Percentiles rank a stretch among this genome's conserved stretches.
Evolutionary conservation across 2,797 vertebrate genomes (phyloP).

Genomic region (Macropus fuliginosus): DNA sequence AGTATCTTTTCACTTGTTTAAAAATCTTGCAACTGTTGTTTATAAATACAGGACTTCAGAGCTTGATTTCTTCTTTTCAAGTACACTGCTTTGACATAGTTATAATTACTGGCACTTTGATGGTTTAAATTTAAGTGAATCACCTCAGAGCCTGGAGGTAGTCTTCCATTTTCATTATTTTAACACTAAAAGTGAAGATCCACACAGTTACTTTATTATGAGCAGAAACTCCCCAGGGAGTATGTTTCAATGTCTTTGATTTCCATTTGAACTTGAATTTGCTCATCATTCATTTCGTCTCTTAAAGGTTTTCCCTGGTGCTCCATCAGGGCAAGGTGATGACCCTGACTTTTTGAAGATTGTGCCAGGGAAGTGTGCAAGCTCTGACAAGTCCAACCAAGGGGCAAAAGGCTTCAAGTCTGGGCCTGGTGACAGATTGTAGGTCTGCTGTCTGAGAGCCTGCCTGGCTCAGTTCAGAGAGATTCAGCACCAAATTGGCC

Average conservation of each 20-base stretch:
- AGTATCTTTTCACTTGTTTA: constrained; percentile 63
- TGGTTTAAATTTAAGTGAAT: constrained; percentile 66
- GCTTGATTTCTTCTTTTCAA: constrained; percentile 70
- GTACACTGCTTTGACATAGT: constrained; percentile 55
- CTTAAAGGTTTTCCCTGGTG: background rate
- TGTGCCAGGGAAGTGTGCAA: background rate
- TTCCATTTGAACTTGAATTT: background rate
- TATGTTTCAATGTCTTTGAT: background rate
- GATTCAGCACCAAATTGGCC: background rate
- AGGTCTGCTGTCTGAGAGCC: background rate
- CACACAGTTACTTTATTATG: background rate
- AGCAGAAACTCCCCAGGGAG: constrained; percentile 26
- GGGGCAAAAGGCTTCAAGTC: background rate
- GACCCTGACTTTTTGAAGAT: background rate
- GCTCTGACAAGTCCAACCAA: background rate
- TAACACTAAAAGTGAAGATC: constrained; percentile 11
- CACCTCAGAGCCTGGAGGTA: background rate
- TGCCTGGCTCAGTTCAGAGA: background rate
- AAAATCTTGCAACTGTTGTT: constrained; percentile 64
- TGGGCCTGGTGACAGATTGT: background rate
- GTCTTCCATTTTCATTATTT: constrained; percentile 9
- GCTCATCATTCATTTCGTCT: background rate
- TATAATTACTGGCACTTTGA: constrained; percentile 67
- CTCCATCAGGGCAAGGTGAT: background rate
- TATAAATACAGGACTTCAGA: constrained; percentile 71